These are phyloP conservation scores for Paratilapia polleni DNA, from an alignment of 2,113 vertebrate genomes.

Conservation along the genomic window DNA sequence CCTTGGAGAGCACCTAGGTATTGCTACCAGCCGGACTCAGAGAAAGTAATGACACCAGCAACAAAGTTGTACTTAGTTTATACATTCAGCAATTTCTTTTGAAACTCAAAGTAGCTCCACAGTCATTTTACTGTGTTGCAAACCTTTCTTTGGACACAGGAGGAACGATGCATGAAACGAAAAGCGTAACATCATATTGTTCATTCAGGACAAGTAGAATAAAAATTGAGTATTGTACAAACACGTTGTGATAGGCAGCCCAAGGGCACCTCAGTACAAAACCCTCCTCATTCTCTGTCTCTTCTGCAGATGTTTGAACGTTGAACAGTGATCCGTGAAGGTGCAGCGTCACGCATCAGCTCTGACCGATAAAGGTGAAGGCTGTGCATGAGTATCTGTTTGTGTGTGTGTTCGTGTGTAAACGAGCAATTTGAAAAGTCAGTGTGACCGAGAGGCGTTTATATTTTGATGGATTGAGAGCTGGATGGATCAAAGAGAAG, in stretches of 20 bases:
- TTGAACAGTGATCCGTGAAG: slow-evolving; percentile 29
- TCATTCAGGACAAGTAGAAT: neutral
- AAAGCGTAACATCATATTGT: neutral
- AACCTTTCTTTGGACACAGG: neutral
- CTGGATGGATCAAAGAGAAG: neutral
- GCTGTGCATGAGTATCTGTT: neutral
- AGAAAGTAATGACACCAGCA: neutral
- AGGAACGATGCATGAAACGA: neutral
- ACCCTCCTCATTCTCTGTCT: neutral
- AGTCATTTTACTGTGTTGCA: neutral
- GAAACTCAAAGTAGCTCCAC: neutral
- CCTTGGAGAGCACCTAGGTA: neutral
- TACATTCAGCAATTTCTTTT: neutral
- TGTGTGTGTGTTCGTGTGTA: neutral
- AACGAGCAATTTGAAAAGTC: neutral
- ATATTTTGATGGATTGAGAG: neutral
- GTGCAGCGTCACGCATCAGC: slow-evolving; percentile 1
- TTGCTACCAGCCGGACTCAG: neutral
- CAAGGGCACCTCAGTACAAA: neutral
- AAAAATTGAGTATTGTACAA: neutral
- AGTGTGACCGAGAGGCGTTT: neutral
- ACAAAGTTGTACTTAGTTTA: neutral
- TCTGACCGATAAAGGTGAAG: slow-evolving; percentile 13
- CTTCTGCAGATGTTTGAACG: slow-evolving; percentile 14
- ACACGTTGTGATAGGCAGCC: neutral